Conservation (phyloP, 1,140 invertebrate species). For the Mizuhopecten yessoensis region DNA sequence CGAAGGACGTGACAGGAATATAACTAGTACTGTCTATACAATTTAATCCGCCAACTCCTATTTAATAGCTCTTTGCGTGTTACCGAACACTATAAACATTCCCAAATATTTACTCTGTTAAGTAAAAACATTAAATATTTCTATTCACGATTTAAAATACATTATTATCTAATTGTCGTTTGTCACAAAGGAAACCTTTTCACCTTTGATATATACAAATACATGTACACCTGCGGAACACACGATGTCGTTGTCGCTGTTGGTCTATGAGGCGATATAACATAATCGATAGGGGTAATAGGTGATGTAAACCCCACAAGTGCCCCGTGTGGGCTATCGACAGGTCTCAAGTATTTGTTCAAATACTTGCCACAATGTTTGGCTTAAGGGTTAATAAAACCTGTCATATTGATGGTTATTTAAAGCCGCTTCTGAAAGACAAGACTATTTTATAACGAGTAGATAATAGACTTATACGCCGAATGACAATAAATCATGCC, state of each 20-base stretch:
- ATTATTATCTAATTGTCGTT: not conserved
- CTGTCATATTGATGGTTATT: not conserved
- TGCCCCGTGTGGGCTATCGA: not conserved
- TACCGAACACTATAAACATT: not conserved
- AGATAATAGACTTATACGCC: not conserved
- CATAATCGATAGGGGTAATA: not conserved
- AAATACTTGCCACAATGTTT: not conserved
- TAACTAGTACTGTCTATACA: too few relatives aligned
- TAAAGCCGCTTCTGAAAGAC: not conserved
- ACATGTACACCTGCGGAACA: not conserved
- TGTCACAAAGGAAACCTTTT: not conserved
- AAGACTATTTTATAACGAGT: conserved; percentile 29
- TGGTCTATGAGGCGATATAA: not conserved
- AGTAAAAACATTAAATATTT: conserved; percentile 11
- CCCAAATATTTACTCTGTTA: not conserved
- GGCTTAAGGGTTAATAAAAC: conserved; percentile 24
- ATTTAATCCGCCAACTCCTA: too few relatives aligned
- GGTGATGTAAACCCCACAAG: not conserved
- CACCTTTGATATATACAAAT: not conserved
- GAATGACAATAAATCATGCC: not conserved
- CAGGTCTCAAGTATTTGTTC: not conserved
- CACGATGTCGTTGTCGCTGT: not conserved
- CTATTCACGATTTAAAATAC: not conserved
- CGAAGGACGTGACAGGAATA: too few relatives aligned
- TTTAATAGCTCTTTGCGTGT: too few relatives aligned